These are phyloP conservation scores for Andrena camellia DNA, from an alignment of 2,888 invertebrate species.

Conservation along the genomic window DNA sequence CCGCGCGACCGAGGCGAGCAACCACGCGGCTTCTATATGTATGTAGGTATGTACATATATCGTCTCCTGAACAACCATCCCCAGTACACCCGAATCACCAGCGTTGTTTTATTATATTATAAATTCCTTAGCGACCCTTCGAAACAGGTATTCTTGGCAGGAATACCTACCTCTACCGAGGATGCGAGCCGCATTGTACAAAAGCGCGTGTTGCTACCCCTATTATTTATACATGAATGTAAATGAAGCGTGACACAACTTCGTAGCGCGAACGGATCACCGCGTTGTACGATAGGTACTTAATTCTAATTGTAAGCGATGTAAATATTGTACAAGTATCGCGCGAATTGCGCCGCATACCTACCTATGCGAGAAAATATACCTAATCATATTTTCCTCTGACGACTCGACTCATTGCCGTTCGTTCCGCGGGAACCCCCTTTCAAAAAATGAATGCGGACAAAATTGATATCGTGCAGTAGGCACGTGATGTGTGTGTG, in stretches of 20 bases:
- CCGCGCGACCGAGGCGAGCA: not conserved
- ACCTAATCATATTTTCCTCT: slow-evolving; percentile 83
- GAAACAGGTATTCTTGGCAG: slow-evolving; percentile 34
- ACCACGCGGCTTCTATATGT: not conserved
- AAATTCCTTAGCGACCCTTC: slow-evolving; percentile 13
- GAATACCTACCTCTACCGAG: slow-evolving; percentile 21
- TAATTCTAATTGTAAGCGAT: slow-evolving; percentile 66
- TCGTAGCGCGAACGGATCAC: slow-evolving; percentile 50
- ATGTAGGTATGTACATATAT: no score
- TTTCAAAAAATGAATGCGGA: not conserved
- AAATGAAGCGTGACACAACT: slow-evolving; percentile 67
- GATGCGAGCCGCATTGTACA: slow-evolving; percentile 40
- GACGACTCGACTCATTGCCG: slow-evolving; percentile 60
- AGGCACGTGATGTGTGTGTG: not conserved
- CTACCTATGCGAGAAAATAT: slow-evolving; percentile 79
- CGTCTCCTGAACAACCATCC: slow-evolving; percentile 14
- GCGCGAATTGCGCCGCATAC: slow-evolving; percentile 70
- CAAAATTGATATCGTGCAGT: not conserved
- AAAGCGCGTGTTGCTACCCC: slow-evolving; percentile 71
- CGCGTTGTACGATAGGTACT: slow-evolving; percentile 64
- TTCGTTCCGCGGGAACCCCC: slow-evolving; percentile 2
- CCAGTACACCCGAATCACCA: slow-evolving; percentile 27
- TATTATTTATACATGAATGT: slow-evolving; percentile 76
- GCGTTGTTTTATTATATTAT: slow-evolving; percentile 62
- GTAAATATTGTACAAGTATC: slow-evolving; percentile 82